A percentile compares a stretch with the other conserved stretches of the same genome.
These are phyloP conservation scores for Dicrurus megarhynchus DNA, from an alignment of 2,113 vertebrate genomes.

Conservation along the genomic window DNA sequence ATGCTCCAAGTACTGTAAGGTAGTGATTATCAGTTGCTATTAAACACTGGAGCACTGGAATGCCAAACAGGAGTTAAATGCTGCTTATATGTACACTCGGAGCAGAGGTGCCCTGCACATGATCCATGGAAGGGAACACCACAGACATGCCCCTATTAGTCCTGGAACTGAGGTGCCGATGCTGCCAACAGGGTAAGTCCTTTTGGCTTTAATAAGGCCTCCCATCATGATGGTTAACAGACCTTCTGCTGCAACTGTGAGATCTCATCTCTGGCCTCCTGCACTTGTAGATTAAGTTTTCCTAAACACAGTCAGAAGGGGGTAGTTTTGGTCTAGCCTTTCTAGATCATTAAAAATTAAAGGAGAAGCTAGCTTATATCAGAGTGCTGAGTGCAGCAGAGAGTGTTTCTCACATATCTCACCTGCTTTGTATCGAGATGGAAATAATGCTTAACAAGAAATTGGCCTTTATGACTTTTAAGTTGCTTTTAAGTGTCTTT, in stretches of 20 bases:
- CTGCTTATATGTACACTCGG: background rate
- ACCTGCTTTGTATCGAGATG: background rate
- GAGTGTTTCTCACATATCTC: background rate
- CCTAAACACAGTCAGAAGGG: background rate
- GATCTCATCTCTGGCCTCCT: background rate
- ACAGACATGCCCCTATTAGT: background rate
- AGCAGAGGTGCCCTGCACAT: background rate
- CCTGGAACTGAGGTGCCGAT: background rate
- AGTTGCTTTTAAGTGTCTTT: constrained; percentile 40
- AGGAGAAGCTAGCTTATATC: background rate
- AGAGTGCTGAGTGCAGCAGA: background rate
- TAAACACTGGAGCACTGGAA: background rate
- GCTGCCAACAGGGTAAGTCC: background rate
- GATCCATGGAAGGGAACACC: background rate
- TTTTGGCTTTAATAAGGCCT: background rate
- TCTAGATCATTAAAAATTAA: background rate
- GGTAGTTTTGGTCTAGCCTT: background rate
- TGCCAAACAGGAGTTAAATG: background rate
- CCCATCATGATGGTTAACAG: background rate
- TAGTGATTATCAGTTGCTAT: background rate
- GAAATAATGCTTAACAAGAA: constrained; percentile 6
- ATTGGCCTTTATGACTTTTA: background rate
- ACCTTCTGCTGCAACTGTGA: background rate
- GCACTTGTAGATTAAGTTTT: background rate
- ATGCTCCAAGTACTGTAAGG: background rate